Evolutionary conservation across 2,888 invertebrate genomes (phyloP), one percentile per base, ranked within the genome.

Genomic region (Apamea monoglypha): DNA sequence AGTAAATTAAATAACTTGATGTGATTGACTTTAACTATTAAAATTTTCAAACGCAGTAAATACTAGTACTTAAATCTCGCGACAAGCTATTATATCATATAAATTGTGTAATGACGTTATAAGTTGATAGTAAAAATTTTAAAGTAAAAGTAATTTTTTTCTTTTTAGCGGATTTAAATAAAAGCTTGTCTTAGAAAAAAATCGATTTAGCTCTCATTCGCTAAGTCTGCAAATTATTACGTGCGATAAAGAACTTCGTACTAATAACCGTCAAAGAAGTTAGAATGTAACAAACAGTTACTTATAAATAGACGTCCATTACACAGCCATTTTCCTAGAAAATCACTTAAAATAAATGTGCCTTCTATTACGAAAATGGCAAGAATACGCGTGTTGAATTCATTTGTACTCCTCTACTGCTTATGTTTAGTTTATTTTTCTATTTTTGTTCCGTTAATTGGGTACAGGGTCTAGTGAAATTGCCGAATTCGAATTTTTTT

Each of bases 261-360:
- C 61, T 2, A 64, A 64, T 32, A 32, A 63, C 32, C 21, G 6
- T 36, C 12, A 14, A 25, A 32, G 10, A 66, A 16, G 56, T 36
- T 29, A 5, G 2, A 40, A 44, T 4, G 14, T 61, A 21, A 5
- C 61, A 72, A 72, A 61, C 6, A 36, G 6, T 5, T 32, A 25
- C 25, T 29, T 47, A 32, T 18, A 32, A 47, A 66, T 16, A 61
- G 29, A 69, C n/a, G 8, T 10, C 21, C 10, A 32, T 53, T 71
- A 53, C 47, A 47, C 36, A 25, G 29, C 4, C 12, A 8, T 59
- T 47, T 75, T 59, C 44, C 56, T 75, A 75, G n/a, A 59, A 72
- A 71, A 10, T 18, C 8, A 25, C 36, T 25, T 3, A 36, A 67
- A 8, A 40, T n/a, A 36, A 25, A 36, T 7, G 21, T 53, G 21